These are phyloP conservation scores for Toxostoma redivivum DNA, from an alignment of 2,113 vertebrate species.

Conservation along the genomic window DNA sequence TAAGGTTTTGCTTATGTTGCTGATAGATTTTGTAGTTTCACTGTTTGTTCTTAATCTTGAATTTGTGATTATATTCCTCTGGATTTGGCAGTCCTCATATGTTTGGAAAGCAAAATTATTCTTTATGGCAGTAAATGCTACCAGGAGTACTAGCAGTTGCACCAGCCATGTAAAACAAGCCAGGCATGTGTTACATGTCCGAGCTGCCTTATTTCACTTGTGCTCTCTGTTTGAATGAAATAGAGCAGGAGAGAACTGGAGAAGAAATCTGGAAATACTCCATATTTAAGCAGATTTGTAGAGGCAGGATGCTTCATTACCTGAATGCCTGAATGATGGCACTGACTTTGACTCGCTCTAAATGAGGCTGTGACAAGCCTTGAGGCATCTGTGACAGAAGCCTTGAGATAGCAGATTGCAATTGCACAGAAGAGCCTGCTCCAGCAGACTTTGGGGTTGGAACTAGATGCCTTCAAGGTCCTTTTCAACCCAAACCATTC, in stretches of 20 bases:
- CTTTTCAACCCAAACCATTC: neutral
- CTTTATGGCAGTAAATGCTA: neutral
- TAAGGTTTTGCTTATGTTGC: neutral
- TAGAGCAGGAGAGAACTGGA: neutral
- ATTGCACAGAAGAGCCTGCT: neutral
- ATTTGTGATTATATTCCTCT: neutral
- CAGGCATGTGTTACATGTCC: neutral
- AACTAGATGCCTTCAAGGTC: neutral
- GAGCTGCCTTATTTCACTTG: neutral
- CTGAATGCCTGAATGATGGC: neutral
- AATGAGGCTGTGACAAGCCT: neutral
- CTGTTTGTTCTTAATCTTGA: neutral
- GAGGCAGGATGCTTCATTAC: neutral
- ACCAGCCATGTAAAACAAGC: neutral
- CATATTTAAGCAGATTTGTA: neutral
- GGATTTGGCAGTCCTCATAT: neutral
- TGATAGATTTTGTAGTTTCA: slow-evolving; percentile 14
- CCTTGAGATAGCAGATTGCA: neutral
- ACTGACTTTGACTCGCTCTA: neutral
- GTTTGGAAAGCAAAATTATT: neutral
- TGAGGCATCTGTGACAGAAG: neutral
- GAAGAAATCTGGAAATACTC: neutral
- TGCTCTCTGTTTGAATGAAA: neutral
- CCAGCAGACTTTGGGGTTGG: neutral
- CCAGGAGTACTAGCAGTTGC: neutral